Evolutionary conservation across 2,888 invertebrate species (phyloP).

Genomic region (Drosophila infuscata): DNA sequence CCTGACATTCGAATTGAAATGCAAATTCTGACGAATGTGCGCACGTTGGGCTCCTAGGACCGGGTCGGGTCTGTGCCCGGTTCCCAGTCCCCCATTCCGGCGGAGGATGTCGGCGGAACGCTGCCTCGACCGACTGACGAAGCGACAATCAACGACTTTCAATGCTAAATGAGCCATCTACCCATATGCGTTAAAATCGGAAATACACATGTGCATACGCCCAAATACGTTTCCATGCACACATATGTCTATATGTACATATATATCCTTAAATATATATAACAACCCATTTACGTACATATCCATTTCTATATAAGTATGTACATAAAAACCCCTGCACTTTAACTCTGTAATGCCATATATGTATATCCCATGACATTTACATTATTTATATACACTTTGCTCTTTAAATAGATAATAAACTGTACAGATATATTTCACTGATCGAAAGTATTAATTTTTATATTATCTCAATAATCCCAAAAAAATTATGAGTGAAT

Average conservation of each 20-base stretch:
- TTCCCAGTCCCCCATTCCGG: not conserved
- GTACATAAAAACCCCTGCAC: conserved; percentile 13
- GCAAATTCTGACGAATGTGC: conserved; percentile 83
- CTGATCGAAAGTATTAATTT: not conserved
- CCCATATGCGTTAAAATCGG: conserved; percentile 54
- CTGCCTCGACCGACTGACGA: conserved; percentile 40
- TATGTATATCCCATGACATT: conserved; percentile 35
- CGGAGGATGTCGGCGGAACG: conserved; percentile 43
- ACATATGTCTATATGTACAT: conserved; percentile 25
- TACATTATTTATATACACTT: conserved; percentile 39
- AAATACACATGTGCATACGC: conserved; percentile 54
- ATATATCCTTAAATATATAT: conserved; percentile 19
- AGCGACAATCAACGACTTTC: conserved; percentile 52
- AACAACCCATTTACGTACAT: conserved; percentile 17
- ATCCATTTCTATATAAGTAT: not conserved
- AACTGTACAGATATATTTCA: not conserved
- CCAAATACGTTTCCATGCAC: conserved; percentile 25
- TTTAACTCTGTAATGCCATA: conserved; percentile 7
- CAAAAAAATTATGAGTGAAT: not conserved
- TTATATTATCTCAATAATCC: not conserved
- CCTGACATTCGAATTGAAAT: conserved; percentile 82
- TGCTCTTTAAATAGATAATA: not conserved
- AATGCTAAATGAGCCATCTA: conserved; percentile 72
- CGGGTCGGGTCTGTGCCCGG: conserved; percentile 11
- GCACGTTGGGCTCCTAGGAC: conserved; percentile 61